Base-by-base conservation (phyloP, 2,113 vertebrate genomes). In the Hypocryptadius cinnamomeus region DNA sequence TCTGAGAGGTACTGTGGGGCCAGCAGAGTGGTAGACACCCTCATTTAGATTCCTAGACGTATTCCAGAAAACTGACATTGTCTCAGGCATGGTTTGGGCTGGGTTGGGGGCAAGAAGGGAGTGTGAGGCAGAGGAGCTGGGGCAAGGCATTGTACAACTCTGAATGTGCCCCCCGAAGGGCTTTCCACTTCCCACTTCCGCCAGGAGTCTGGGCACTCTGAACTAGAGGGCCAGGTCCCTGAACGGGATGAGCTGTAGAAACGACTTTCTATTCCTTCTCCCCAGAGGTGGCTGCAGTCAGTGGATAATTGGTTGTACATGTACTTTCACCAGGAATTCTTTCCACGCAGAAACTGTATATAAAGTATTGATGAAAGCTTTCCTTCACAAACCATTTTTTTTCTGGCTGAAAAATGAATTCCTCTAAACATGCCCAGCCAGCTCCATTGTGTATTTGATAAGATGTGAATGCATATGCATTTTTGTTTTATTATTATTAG, bases 21-120 rank as follows among this genome's bases (percentile, higher is more conserved):
- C 28, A 53, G 35, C 28, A 70, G 35, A 17, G 15, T 39, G 28
- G 54, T 39, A 85, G 10, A 79, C 9, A 63, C 61, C 12, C 28
- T 15, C 27, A 47, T 78, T 74, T 56, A 84, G 14, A 78, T 50
- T 77, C 14, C 21, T 35, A 33, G 4, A 3, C 7, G 13, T 33
- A 39, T 70, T 50, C 19, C 37, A 85, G 79, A 33, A 15, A 72
- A 83, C 10, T 31, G 13, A 16, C 27, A 35, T 7, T 2, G 20
- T 51, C 54, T 14, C 54, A 48, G 13, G 5, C 0, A 0, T n/a
- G 44, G 27, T 60, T 64, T 79, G 53, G 24, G 9, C n/a, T 76
- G 63, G 7, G 13, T 0, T 53, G 31, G 15, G 20, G 14, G 25
- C 0, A 4, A 66, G 45, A 71, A 71, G 33, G 11, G 8, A 50